phyloP scores from a whole-genome alignment of 2,113 vertebrate species.

The Pithys albifrons region DNA sequence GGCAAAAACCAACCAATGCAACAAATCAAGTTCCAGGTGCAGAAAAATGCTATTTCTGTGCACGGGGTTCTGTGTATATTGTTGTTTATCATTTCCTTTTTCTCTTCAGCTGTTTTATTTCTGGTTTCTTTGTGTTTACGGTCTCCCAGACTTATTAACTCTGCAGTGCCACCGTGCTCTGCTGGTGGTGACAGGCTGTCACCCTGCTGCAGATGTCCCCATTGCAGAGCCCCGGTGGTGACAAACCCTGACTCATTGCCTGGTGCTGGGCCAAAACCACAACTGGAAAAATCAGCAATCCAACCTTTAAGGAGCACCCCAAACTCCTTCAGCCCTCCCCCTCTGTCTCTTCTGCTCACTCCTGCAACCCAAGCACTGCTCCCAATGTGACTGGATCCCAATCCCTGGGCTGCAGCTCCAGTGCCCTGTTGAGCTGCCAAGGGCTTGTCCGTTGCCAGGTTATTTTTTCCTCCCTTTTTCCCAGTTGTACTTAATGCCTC shows the following conservation, averaged over 20 bases:
- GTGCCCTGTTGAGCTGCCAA: rapidly evolving
- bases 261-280: background rate
- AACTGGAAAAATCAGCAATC: background rate
- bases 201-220: background rate
- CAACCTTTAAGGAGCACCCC: background rate
- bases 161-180: background rate
- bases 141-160: background rate
- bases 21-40: background rate
- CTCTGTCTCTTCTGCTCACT: background rate
- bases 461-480: background rate
- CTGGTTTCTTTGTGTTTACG: background rate
- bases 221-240: background rate
- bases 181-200: constrained; percentile 53
- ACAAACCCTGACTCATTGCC: constrained; percentile 2
- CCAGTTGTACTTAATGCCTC: background rate
- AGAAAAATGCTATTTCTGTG: background rate
- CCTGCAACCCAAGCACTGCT: rapidly evolving
- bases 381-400: background rate
- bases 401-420: background rate
- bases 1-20: background rate
- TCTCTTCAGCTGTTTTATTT: background rate
- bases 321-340: background rate
- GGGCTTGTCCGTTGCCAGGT: rapidly evolving
- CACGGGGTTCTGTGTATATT: background rate
- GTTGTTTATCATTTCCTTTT: rapidly evolving